Conservation (phyloP, 64 coral and sea anemone species). For the Montipora efflorescens region DNA sequence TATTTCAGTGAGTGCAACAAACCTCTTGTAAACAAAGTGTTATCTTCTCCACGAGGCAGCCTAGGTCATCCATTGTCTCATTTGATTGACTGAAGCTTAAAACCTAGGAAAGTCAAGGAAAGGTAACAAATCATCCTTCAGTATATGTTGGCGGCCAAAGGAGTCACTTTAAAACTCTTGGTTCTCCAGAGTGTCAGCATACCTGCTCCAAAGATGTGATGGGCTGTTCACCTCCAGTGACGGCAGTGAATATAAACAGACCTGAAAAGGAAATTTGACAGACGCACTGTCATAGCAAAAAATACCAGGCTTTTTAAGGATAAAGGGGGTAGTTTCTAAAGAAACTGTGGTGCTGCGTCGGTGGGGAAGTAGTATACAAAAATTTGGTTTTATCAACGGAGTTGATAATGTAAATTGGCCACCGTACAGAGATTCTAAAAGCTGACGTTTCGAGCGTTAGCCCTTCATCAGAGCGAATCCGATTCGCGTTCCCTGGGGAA, state of each 20-base stretch:
- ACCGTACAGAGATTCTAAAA: no score
- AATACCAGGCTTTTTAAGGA: no score
- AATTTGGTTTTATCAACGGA: no score
- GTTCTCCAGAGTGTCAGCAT: background rate
- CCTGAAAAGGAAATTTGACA: constrained; percentile 8
- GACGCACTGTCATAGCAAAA: background rate
- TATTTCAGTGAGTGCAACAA: background rate
- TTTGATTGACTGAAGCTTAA: constrained; percentile 12
- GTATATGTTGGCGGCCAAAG: background rate
- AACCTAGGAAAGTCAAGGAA: constrained; percentile 19
- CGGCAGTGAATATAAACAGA: constrained; percentile 50
- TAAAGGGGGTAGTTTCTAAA: no score
- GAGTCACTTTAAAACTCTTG: background rate
- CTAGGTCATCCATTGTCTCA: constrained; percentile 47
- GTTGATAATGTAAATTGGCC: no score
- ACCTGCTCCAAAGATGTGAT: constrained; percentile 48
- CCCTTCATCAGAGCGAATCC: no score
- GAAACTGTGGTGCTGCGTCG: no score
- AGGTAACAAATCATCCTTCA: background rate
- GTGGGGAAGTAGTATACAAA: no score
- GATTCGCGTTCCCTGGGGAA: no score
- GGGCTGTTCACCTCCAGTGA: constrained; percentile 39
- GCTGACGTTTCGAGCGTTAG: no score
- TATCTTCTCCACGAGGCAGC: constrained; percentile 44
- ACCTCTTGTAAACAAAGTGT: constrained; percentile 55